A percentile compares a stretch with the other conserved stretches of the same genome.
Evolutionary conservation across 64 coral and sea anemone species (phyloP).

Genomic region (Stichodactyla mertensii): DNA sequence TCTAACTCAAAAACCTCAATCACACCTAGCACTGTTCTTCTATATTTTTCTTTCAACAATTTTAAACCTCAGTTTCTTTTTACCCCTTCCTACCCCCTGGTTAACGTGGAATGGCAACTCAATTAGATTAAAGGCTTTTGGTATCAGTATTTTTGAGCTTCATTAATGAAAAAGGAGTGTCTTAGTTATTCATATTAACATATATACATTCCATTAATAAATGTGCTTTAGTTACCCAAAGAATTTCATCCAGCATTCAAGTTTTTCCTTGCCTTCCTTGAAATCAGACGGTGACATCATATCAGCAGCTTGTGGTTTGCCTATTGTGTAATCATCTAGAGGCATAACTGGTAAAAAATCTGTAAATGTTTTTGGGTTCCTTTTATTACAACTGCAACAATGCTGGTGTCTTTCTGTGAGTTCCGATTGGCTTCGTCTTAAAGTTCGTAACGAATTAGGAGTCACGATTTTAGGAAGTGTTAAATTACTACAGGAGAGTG

Average conservation of each 20-base stretch:
- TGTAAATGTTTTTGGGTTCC: background rate
- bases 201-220: too few species aligned
- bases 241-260: conserved; percentile 17
- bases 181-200: too few species aligned
- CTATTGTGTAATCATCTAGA: background rate
- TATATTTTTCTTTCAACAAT: too few species aligned
- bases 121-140: too few species aligned
- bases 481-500: background rate
- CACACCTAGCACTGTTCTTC: too few species aligned
- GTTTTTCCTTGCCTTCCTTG: conserved; percentile 7
- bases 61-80: too few species aligned
- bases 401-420: background rate
- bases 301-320: background rate
- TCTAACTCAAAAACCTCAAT: too few species aligned
- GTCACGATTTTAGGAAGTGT: background rate
- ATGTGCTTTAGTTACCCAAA: conserved; percentile 1
- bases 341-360: background rate
- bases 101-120: too few species aligned
- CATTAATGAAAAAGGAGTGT: too few species aligned
- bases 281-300: background rate
- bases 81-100: too few species aligned
- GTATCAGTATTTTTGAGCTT: too few species aligned
- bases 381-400: background rate
- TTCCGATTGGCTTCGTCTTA: background rate
- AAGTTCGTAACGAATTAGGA: background rate